These are phyloP conservation scores for Apamea anceps DNA, from an alignment of 2,888 invertebrate genomes.

Conservation along the genomic window DNA sequence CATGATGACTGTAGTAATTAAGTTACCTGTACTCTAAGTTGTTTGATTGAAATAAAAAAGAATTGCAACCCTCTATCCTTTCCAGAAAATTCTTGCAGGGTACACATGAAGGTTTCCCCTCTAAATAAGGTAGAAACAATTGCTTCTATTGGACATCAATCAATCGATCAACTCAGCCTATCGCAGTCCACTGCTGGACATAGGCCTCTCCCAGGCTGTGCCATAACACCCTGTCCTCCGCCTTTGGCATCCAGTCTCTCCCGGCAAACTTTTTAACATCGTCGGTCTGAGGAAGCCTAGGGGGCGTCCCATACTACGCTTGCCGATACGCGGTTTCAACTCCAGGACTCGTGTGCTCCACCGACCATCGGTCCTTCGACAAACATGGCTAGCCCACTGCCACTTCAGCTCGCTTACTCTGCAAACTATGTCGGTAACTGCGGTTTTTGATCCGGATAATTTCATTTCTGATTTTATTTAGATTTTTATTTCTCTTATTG, in stretches of 20 bases:
- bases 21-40: too few species aligned
- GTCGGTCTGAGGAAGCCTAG: not conserved
- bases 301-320: too few species aligned
- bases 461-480: not conserved
- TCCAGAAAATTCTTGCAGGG: too few species aligned
- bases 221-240: not conserved
- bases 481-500: not conserved
- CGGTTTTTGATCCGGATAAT: not conserved
- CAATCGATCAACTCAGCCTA: not conserved
- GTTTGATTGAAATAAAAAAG: too few species aligned
- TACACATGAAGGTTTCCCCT: not conserved
- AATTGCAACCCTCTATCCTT: not conserved
- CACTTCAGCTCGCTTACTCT: too few species aligned
- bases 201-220: not conserved
- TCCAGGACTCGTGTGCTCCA: too few species aligned
- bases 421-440: not conserved
- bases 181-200: not conserved
- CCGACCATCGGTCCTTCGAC: too few species aligned
- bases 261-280: not conserved
- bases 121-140: not conserved
- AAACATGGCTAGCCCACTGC: too few species aligned
- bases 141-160: not conserved
- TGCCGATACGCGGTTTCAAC: too few species aligned
- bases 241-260: not conserved
- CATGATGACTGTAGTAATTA: too few species aligned